These are phyloP conservation scores for Metopia argyrocephala DNA, from an alignment of 2,888 invertebrate species.

Conservation along the genomic window DNA sequence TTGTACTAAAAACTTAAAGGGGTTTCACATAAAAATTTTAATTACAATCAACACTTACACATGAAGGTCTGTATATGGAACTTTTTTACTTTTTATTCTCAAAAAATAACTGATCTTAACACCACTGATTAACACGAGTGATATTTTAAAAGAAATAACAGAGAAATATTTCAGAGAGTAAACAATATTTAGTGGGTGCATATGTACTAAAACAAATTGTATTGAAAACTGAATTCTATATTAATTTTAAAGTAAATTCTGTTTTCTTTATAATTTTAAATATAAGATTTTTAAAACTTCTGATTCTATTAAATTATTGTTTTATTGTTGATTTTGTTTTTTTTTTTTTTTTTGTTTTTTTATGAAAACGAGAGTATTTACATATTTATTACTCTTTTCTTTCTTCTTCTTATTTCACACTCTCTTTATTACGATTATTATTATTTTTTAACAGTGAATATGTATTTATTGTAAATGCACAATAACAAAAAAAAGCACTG, in stretches of 20 bases:
- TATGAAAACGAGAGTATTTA: too few species aligned
- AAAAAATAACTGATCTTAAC: neutral
- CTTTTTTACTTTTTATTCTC: too few species aligned
- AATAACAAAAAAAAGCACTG: neutral
- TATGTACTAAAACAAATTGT: too few species aligned
- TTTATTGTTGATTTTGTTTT: too few species aligned
- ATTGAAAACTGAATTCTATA: too few species aligned
- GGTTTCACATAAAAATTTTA: neutral
- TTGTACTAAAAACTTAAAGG: neutral
- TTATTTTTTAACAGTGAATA: neutral
- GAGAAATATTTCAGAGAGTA: neutral
- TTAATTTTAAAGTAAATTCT: slow-evolving; percentile 23
- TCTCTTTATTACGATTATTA: neutral
- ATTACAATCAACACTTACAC: slow-evolving; percentile 33
- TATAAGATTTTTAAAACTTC: too few species aligned
- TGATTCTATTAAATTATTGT: too few species aligned
- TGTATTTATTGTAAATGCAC: neutral
- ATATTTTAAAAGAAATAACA: neutral
- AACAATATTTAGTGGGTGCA: neutral
- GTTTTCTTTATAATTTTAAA: neutral
- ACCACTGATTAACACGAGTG: slow-evolving; percentile 16
- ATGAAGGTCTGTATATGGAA: too few species aligned
- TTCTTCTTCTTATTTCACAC: neutral
- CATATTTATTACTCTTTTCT: neutral
- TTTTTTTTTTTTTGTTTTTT: too few species aligned